phyloP scores from a whole-genome alignment of 1,140 invertebrate species.

The Lucilia cuprina region DNA sequence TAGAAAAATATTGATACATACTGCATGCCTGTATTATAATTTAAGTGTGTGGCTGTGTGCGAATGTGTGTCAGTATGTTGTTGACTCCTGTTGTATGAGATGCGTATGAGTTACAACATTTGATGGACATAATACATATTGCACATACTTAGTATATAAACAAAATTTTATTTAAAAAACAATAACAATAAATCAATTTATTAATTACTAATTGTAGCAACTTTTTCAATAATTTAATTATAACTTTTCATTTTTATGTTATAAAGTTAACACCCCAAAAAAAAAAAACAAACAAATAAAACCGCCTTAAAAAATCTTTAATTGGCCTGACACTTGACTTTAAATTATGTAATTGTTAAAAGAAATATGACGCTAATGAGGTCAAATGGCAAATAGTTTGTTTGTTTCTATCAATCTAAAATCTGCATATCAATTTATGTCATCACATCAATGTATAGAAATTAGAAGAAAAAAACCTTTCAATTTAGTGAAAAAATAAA shows the following conservation, averaged over 20 bases:
- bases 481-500: background rate
- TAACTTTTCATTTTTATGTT: too few species aligned
- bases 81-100: too few species aligned
- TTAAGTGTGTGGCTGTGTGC: background rate
- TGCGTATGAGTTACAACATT: too few species aligned
- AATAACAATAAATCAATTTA: too few species aligned
- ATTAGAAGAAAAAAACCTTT: background rate
- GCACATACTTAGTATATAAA: too few species aligned
- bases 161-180: too few species aligned
- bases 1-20: background rate
- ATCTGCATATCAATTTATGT: background rate
- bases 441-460: background rate
- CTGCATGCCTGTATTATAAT: background rate
- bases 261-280: too few species aligned
- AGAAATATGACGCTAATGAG: background rate
- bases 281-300: background rate
- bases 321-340: background rate
- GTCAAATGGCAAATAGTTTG: background rate
- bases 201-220: too few species aligned
- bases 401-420: background rate
- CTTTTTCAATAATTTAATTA: too few species aligned
- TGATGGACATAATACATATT: too few species aligned
- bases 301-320: background rate
- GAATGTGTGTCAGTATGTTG: too few species aligned
- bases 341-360: background rate